phyloP scores from a whole-genome alignment of 2,797 vertebrate species.

The Falco concolor region DNA sequence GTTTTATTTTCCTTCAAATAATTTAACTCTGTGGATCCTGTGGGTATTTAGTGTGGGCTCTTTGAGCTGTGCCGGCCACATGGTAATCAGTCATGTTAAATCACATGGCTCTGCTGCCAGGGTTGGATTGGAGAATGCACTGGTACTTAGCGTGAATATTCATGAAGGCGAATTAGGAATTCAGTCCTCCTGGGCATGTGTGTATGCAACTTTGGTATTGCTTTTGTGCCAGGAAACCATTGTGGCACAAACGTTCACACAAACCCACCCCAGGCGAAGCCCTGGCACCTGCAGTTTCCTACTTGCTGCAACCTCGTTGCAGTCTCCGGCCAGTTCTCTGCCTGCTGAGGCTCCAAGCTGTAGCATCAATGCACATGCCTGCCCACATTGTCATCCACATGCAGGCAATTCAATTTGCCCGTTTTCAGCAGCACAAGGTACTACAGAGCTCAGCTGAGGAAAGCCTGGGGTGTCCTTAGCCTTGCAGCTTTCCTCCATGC shows the following conservation, averaged over 20 bases:
- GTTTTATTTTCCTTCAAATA: conserved; percentile 39
- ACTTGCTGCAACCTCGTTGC: fast-evolving
- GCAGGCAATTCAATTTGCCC: fast-evolving
- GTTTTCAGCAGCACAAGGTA: not conserved
- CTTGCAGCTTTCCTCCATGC: not conserved
- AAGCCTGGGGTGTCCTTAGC: not conserved
- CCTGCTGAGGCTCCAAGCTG: not conserved
- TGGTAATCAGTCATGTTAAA: conserved; percentile 5
- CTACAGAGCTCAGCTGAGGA: not conserved
- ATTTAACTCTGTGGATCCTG: conserved; percentile 44
- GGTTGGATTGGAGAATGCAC: not conserved
- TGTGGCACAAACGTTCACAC: fast-evolving
- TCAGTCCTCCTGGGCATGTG: not conserved
- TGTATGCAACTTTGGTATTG: not conserved
- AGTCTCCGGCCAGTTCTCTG: not conserved
- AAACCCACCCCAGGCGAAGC: not conserved
- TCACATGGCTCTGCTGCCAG: conserved; percentile 21
- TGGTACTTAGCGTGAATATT: not conserved
- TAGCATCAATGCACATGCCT: fast-evolving
- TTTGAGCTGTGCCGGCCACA: not conserved
- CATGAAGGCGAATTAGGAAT: conserved; percentile 2
- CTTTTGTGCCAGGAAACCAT: not conserved
- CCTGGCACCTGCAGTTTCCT: fast-evolving
- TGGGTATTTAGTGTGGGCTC: conserved; percentile 10
- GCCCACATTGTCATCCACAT: not conserved